A percentile compares a stretch with the other conserved stretches of the same genome.
Conservation (phyloP, 2,888 invertebrate species). For the Isoperla grammatica region DNA sequence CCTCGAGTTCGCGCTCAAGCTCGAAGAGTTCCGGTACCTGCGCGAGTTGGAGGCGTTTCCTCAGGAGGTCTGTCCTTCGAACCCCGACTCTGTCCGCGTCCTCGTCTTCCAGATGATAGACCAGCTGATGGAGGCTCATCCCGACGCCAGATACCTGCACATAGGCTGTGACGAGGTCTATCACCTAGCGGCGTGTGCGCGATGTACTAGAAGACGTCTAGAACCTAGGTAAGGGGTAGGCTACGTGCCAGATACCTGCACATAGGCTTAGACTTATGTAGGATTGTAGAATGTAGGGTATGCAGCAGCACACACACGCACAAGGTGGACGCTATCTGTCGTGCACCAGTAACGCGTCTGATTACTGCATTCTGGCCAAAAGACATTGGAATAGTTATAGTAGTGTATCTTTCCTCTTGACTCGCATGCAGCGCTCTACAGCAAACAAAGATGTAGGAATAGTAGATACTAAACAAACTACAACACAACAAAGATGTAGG, state of each 20-base stretch:
- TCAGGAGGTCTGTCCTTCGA: constrained; percentile 47
- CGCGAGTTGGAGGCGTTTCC: constrained; percentile 44
- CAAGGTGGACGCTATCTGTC: too few species aligned
- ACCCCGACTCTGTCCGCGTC: constrained; percentile 38
- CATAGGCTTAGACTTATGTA: not conserved
- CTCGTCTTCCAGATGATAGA: constrained; percentile 37
- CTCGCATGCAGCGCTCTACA: too few species aligned
- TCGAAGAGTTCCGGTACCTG: constrained; percentile 41
- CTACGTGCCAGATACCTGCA: not conserved
- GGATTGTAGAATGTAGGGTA: too few species aligned
- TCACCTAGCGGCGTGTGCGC: constrained; percentile 40
- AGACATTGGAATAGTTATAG: too few species aligned
- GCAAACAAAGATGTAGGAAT: too few species aligned
- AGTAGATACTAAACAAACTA: too few species aligned
- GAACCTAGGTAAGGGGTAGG: constrained; percentile 25
- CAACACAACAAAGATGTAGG: too few species aligned
- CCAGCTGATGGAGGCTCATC: constrained; percentile 40
- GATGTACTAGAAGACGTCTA: constrained; percentile 33
- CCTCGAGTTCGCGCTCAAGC: constrained; percentile 47
- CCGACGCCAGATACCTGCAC: constrained; percentile 41
- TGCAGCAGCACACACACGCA: too few species aligned
- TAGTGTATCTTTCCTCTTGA: too few species aligned
- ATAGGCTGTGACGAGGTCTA: constrained; percentile 47
- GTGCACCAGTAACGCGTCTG: too few species aligned
- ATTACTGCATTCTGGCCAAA: too few species aligned